phyloP scores from a whole-genome alignment of 2,888 invertebrate genomes.

The Junonia oenone region DNA sequence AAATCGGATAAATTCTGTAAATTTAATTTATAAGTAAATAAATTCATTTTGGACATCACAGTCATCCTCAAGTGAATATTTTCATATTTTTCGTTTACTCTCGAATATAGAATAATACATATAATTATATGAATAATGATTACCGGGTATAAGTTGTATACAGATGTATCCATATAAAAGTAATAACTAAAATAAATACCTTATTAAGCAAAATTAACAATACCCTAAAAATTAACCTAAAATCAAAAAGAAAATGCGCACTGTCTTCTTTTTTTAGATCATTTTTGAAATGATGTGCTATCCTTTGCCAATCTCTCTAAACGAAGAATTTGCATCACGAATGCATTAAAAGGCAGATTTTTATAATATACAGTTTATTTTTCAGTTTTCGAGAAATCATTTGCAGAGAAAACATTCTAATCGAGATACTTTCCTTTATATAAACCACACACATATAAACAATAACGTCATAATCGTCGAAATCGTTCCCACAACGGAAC shows the following conservation, averaged over 20 bases:
- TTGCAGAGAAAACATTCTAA: conserved; percentile 35
- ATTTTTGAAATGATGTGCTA: conserved; percentile 26
- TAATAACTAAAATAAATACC: conserved; percentile 78
- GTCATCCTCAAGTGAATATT: conserved; percentile 24
- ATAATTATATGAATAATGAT: conserved; percentile 23
- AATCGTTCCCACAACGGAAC: conserved; percentile 31
- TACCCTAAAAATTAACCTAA: conserved; percentile 61
- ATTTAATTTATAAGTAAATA: conserved; percentile 43
- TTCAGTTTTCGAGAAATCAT: conserved; percentile 46
- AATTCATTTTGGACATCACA: conserved; percentile 39
- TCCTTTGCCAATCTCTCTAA: conserved; percentile 40
- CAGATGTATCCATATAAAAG: conserved; percentile 73
- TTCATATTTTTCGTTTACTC: conserved; percentile 22
- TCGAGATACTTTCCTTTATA: conserved; percentile 31
- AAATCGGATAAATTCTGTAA: conserved; percentile 30
- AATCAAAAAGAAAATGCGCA: conserved; percentile 61
- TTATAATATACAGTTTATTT: conserved; percentile 59
- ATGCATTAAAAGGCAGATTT: conserved; percentile 73
- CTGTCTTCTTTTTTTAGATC: conserved; percentile 41
- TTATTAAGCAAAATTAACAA: conserved; percentile 71
- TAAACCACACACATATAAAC: conserved; percentile 33
- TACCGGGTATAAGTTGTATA: conserved; percentile 60
- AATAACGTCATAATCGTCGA: conserved; percentile 24
- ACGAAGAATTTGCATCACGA: conserved; percentile 46
- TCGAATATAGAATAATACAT: conserved; percentile 36